phyloP scores from a whole-genome alignment of 2,113 vertebrate genomes.

The Turnix velox region DNA sequence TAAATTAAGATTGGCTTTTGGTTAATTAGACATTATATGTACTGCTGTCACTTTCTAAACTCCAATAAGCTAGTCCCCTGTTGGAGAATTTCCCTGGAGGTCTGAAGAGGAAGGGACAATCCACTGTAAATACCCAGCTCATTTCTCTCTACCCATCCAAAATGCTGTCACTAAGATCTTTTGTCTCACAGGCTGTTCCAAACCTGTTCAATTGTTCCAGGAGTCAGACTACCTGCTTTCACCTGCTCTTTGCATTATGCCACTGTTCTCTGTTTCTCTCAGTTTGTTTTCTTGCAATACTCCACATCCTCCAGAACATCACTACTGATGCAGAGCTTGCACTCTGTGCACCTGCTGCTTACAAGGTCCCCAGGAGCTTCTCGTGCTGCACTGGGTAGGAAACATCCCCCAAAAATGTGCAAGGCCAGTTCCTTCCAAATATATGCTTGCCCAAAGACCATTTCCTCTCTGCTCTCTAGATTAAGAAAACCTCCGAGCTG shows the following conservation, averaged over 20 bases:
- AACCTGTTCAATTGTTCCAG: neutral
- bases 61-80: neutral
- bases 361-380: neutral
- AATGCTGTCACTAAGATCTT: neutral
- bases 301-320: neutral
- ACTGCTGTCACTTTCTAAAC: neutral
- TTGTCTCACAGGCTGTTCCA: neutral
- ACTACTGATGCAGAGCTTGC: neutral
- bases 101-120: neutral
- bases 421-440: neutral
- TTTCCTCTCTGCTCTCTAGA: neutral
- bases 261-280: neutral
- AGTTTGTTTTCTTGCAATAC: neutral
- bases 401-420: neutral
- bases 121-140: neutral
- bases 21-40: neutral
- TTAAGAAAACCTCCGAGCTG: neutral
- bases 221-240: neutral
- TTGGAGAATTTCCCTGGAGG: neutral
- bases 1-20: neutral
- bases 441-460: fast-evolving
- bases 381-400: neutral
- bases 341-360: neutral
- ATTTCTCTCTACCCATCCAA: neutral
- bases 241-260: neutral